Conservation (phyloP, 2,113 vertebrate genomes). For the Podilymbus podiceps region DNA sequence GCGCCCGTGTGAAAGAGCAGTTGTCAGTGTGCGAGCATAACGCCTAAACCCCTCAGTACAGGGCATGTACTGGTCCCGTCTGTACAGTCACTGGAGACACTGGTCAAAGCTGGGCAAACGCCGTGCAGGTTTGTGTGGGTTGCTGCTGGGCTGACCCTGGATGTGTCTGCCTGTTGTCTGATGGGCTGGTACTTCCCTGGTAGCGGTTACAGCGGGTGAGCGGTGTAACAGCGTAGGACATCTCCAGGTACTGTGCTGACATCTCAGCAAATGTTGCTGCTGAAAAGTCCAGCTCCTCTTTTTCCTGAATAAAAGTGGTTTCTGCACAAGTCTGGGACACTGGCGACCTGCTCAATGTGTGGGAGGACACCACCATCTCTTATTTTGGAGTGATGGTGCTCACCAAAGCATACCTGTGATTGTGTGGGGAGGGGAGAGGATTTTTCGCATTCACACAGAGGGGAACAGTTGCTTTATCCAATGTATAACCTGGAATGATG, state of each 20-base stretch:
- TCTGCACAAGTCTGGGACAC: background rate
- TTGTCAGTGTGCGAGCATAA: background rate
- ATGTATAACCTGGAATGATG: background rate
- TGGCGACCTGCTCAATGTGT: fast-evolving
- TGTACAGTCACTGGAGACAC: background rate
- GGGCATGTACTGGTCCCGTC: too few relatives aligned
- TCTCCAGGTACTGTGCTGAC: background rate
- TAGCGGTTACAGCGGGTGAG: background rate
- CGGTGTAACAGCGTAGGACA: fast-evolving
- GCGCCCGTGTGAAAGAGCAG: background rate
- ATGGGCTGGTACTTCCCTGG: background rate
- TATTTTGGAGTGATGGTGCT: background rate
- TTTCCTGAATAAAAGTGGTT: background rate
- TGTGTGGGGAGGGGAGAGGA: background rate
- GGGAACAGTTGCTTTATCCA: background rate
- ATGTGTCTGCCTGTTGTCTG: background rate
- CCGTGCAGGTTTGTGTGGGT: background rate
- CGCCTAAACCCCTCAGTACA: background rate
- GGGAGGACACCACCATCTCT: background rate
- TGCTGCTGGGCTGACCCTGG: background rate
- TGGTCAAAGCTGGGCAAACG: fast-evolving
- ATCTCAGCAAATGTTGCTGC: background rate
- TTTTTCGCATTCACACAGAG: background rate
- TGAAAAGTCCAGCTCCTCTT: background rate
- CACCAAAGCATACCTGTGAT: background rate